Evolutionary conservation across 53 echinoderm and acorn worm genomes (phyloP).

Genomic region (Patiria pectinifera): DNA sequence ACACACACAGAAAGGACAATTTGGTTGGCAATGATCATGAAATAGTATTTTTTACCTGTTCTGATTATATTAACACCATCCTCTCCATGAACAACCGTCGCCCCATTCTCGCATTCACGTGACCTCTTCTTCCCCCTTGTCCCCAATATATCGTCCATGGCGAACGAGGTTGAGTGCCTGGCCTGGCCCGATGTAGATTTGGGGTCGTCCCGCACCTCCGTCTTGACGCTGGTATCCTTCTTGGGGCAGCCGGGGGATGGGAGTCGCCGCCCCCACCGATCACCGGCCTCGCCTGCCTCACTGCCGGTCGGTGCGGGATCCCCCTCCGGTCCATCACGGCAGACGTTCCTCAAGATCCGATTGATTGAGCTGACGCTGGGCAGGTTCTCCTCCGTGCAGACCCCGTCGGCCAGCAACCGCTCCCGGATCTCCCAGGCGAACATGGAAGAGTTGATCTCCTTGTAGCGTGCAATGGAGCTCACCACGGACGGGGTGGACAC

Average conservation of each 20-base stretch:
- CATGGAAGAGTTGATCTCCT: constrained; percentile 90
- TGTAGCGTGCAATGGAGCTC: constrained; percentile 74
- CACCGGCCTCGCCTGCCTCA: too few relatives aligned
- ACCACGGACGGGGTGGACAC: constrained; percentile 89
- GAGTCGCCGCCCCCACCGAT: too few relatives aligned
- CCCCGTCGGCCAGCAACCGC: constrained; percentile 73
- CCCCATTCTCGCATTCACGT: background rate
- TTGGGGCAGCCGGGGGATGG: too few relatives aligned
- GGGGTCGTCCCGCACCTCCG: background rate
- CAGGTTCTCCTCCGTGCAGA: constrained; percentile 82
- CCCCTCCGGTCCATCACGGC: background rate
- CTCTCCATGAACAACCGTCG: background rate
- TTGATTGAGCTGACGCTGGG: constrained; percentile 97
- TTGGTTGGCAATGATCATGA: too few relatives aligned
- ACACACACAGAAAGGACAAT: too few relatives aligned
- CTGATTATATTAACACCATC: background rate
- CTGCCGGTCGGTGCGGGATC: background rate
- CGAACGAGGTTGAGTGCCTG: constrained; percentile 71
- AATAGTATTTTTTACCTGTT: background rate
- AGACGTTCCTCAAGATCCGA: constrained; percentile 82
- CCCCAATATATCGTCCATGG: constrained; percentile 85
- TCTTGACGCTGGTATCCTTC: background rate
- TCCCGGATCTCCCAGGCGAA: constrained; percentile 99
- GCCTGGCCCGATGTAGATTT: background rate
- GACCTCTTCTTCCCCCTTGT: constrained; percentile 21